Base-by-base conservation (phyloP, 2,888 invertebrate genomes). In the Acanthosoma haemorrhoidale region DNA sequence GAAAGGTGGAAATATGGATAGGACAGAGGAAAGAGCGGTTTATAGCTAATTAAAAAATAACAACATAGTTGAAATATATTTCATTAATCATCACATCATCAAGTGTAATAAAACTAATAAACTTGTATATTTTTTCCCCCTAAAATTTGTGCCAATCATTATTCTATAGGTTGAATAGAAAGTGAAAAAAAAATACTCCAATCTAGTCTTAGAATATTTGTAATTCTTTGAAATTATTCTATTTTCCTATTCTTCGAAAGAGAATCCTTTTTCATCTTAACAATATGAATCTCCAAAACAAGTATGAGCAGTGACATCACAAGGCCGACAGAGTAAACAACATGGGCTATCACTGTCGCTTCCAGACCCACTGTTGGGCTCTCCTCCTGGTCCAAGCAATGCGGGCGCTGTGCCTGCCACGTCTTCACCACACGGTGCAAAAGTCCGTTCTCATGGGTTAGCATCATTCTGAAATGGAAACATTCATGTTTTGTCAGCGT, bases 361-460 rank as follows among this genome's bases (percentile, higher is more conserved):
- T 72, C 72, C 9, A 72, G 41, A 15, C 29, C 36, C 6, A 72
- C 72, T 1, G 70, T 41, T 57, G 69, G 38, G 66, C 69, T 51
- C 57, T 51, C 68, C 63, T 72, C 69, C 61, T 68, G 16, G n/a
- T 72, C 73, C 11, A 72, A 43, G 36, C 75, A 75, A 18, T 51
- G 32, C 0, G 75, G 75, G 9, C 70, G 70, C 16, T 59, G 70
- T n/a, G 75, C 68, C 38, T 73, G 71, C 75, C 75, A 75, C 36
- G 68, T 73, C 15, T 70, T 69, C 31, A 69, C 63, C 38, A 66
- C 69, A 39, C 71, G 41, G n/a, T 70, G 29, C 13, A 72, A 39
- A 1, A 73, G 43, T 11, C 73, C 73, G 51, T 69, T 72, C 38
- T 73, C 73, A 31, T 63, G 59, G 41, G 70, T 68, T 8, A 70